Evolutionary conservation across 2,888 invertebrate genomes (phyloP).

Genomic region (Actias luna): DNA sequence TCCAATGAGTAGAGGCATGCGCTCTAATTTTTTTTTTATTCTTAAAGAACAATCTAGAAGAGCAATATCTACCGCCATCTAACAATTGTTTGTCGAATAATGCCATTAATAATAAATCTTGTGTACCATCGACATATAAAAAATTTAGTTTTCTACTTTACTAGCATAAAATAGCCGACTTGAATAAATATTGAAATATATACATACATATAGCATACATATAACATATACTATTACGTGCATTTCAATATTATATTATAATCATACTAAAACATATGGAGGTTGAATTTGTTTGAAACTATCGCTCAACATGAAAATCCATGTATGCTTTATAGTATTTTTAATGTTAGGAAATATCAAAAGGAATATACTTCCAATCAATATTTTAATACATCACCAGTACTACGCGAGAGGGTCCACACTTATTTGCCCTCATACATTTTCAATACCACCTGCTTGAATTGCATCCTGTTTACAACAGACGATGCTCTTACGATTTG

Average conservation of each 20-base stretch:
- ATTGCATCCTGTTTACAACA: background rate
- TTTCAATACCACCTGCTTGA: background rate
- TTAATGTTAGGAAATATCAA: background rate
- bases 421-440: background rate
- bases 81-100: background rate
- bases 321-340: background rate
- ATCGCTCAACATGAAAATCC: background rate
- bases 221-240: background rate
- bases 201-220: background rate
- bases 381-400: background rate
- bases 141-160: background rate
- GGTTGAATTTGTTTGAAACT: background rate
- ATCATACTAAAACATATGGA: background rate
- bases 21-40: background rate
- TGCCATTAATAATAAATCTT: background rate
- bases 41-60: background rate
- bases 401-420: background rate
- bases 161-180: background rate
- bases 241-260: background rate
- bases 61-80: background rate
- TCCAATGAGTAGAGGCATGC: background rate
- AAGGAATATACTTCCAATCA: background rate
- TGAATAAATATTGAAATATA: background rate
- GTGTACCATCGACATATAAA: background rate
- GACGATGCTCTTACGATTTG: background rate